phyloP scores from a whole-genome alignment of 2,888 invertebrate species.

The Elgonia sp. region DNA sequence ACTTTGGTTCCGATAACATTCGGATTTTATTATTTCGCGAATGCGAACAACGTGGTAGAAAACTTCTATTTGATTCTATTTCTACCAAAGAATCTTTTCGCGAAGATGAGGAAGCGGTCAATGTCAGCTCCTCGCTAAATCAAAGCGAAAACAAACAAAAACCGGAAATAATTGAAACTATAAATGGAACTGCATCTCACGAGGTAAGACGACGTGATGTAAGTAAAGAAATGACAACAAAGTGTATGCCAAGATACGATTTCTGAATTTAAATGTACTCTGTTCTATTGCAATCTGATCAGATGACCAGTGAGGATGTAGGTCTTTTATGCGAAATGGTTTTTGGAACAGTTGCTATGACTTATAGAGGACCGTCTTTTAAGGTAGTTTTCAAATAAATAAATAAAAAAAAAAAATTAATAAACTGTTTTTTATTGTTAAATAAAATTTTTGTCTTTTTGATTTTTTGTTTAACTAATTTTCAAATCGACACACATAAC shows the following conservation, averaged over 20 bases:
- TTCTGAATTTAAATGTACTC: slow-evolving; percentile 1
- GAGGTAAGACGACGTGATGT: slow-evolving; percentile 87
- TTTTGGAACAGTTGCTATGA: slow-evolving; percentile 96
- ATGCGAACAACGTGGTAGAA: slow-evolving; percentile 94
- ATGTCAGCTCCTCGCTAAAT: slow-evolving; percentile 52
- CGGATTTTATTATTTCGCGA: slow-evolving; percentile 94
- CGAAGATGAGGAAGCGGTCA: slow-evolving; percentile 72
- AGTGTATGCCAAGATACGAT: background rate
- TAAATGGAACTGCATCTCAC: slow-evolving; percentile 89
- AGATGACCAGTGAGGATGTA: slow-evolving; percentile 88
- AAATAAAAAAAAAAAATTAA: no score
- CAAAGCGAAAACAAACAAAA: slow-evolving; percentile 62
- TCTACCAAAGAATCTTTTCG: slow-evolving; percentile 89
- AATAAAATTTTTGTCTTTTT: no score
- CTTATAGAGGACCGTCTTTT: slow-evolving; percentile 94
- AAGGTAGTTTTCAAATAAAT: no score
- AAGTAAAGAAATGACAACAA: background rate
- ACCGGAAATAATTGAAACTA: slow-evolving; percentile 87
- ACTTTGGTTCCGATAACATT: slow-evolving; percentile 92
- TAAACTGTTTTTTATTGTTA: no score
- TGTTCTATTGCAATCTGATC: slow-evolving; percentile 88
- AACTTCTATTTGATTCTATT: slow-evolving; percentile 94
- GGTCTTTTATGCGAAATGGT: slow-evolving; percentile 95
- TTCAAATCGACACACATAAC: no score
- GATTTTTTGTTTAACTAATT: no score